Base-by-base conservation (phyloP, 2,888 invertebrate species). In the Ischnura elegans region DNA sequence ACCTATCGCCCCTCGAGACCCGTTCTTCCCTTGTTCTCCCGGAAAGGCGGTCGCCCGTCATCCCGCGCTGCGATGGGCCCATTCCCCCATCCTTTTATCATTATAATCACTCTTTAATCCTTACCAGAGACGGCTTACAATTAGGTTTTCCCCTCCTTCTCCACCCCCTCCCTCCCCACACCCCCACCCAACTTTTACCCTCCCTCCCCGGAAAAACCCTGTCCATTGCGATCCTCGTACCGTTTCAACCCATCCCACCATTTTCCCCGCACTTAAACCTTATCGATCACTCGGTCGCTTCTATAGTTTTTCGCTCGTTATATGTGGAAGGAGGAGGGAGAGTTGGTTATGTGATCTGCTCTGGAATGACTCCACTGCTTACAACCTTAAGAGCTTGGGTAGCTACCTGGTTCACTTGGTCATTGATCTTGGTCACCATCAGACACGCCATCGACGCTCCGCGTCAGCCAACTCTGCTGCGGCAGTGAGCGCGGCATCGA, bases 91-190 rank as follows among this genome's bases (percentile, higher is more conserved):
- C 87, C 93, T 94, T 84, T 93, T 85, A 51, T 94, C 94, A 94
- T 95, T 90, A 61, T 90, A 90, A 90, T 90, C 90, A 90, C 90
- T 90, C 90, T 90, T 90, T 90, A 90, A 90, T 90, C 90, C 90
- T 90, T 90, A 61, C 61, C 66, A 66, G 90, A 90, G 90, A 90
- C 95, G 95, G 95, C 95, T 95, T 95, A 95, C 95, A 94, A 95
- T 95, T 94, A 94, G 86, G 94, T 94, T 94, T 87, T 93, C 45
- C 45, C 93, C 66, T 55, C 94, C 94, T 94, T 94, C 94, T 94
- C 94, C 93, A 94, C 93, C 94, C 94, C 86, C 94, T 94, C 94
- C 86, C 94, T 94, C 94, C 94, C 94, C 46, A 0, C 43, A 2
- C 0, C 46, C 94, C 94, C 94, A 87, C 93, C 85, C 93, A 93